These are phyloP conservation scores for Sycophila sp. DNA, from an alignment of 1,140 invertebrate genomes.

Conservation along the genomic window DNA sequence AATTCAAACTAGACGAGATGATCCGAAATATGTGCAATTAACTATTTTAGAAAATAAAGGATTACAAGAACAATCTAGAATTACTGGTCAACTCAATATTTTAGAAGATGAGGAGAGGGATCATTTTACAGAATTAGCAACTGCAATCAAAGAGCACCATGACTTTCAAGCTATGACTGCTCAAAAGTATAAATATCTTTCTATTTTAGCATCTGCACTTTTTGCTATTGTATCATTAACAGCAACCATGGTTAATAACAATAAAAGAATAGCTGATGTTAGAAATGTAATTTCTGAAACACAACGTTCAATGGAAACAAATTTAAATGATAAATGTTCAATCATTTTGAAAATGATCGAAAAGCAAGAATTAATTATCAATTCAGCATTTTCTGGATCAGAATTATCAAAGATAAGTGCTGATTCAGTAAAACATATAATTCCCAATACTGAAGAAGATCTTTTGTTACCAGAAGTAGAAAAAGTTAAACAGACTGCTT, in stretches of 20 bases:
- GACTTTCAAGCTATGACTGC: constrained; percentile 58
- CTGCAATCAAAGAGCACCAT: constrained; percentile 64
- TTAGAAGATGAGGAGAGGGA: constrained; percentile 58
- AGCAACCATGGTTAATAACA: constrained; percentile 59
- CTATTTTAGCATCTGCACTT: constrained; percentile 56
- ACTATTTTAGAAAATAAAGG: constrained; percentile 60
- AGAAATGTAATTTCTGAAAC: constrained; percentile 45
- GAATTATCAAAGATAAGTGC: constrained; percentile 1
- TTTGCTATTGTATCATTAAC: constrained; percentile 55
- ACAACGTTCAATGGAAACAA: constrained; percentile 50
- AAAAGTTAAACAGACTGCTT: constrained; percentile 31
- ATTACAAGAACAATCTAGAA: constrained; percentile 55
- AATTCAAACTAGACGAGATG: constrained; percentile 55
- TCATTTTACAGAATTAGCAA: constrained; percentile 58
- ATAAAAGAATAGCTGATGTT: constrained; percentile 53
- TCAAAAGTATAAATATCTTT: constrained; percentile 61
- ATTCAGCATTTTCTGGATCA: constrained; percentile 18
- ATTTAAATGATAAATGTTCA: constrained; percentile 37
- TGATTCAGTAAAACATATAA: not conserved
- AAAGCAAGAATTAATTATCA: constrained; percentile 32
- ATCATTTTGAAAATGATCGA: constrained; percentile 31
- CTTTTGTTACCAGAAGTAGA: constrained; percentile 30
- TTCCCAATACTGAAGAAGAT: constrained; percentile 25
- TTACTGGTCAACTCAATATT: constrained; percentile 47
- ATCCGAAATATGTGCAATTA: constrained; percentile 60